phyloP scores from a whole-genome alignment of 2,797 vertebrate genomes.

The Botia kubotai region DNA sequence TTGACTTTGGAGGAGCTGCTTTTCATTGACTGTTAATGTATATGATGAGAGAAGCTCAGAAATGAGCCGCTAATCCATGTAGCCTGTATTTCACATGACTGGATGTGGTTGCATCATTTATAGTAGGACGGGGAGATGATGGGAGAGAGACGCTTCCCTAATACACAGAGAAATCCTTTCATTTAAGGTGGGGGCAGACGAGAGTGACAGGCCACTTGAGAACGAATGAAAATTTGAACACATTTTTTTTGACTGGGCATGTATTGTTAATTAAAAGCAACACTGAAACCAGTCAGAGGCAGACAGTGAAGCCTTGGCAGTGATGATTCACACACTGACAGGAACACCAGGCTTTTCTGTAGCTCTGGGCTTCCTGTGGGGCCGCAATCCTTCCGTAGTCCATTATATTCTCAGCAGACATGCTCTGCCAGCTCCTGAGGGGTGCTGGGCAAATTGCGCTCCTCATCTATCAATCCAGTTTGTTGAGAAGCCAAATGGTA shows the following conservation, averaged over 20 bases:
- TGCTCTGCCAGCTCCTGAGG: slow-evolving; percentile 19
- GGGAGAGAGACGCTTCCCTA: slow-evolving; percentile 12
- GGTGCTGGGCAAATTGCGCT: slow-evolving; percentile 31
- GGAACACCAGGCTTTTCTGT: slow-evolving; percentile 31
- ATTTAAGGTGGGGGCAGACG: slow-evolving; percentile 12
- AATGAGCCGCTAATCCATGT: slow-evolving; percentile 40
- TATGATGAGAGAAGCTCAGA: slow-evolving; percentile 29
- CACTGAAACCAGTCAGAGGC: slow-evolving; percentile 31
- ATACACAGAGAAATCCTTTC: slow-evolving; percentile 30
- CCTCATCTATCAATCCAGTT: slow-evolving; percentile 34
- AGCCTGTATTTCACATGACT: slow-evolving; percentile 50
- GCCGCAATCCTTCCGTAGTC: slow-evolving; percentile 12
- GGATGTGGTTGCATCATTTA: slow-evolving; percentile 50
- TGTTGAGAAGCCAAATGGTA: background rate
- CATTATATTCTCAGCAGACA: slow-evolving; percentile 40
- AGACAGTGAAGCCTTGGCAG: slow-evolving; percentile 33
- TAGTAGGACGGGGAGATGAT: slow-evolving; percentile 20
- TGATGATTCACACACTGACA: slow-evolving; percentile 37
- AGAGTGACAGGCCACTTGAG: slow-evolving; percentile 39
- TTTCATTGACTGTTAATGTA: slow-evolving; percentile 46
- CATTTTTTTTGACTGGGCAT: slow-evolving; percentile 33
- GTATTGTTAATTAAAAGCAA: slow-evolving; percentile 44
- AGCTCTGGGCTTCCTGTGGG: slow-evolving; percentile 33
- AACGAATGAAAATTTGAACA: slow-evolving; percentile 36
- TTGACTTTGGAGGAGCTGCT: slow-evolving; percentile 36